These are phyloP conservation scores for Cecidostiba fungosa DNA, from an alignment of 2,888 invertebrate species.

Conservation along the genomic window DNA sequence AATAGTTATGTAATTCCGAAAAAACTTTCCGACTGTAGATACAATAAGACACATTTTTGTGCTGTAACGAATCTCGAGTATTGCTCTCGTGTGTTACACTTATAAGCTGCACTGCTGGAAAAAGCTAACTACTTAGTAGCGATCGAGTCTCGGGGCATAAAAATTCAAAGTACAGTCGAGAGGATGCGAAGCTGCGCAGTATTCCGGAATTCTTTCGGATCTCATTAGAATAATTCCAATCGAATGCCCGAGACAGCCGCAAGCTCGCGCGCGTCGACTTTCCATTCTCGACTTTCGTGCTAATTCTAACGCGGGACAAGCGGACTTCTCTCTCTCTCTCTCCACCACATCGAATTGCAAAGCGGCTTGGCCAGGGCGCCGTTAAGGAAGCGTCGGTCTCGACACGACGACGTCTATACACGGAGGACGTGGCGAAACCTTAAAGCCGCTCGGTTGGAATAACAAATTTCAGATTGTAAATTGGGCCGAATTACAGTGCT, in stretches of 20 bases:
- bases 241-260: slow-evolving; percentile 28
- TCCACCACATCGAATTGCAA: slow-evolving; percentile 65
- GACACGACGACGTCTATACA: background rate
- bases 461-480: slow-evolving; percentile 65
- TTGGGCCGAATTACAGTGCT: slow-evolving; percentile 60
- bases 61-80: too few species aligned
- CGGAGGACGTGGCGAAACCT: slow-evolving; percentile 20
- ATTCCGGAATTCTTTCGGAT: slow-evolving; percentile 11
- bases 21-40: too few species aligned
- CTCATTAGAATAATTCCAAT: slow-evolving; percentile 63
- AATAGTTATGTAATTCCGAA: too few species aligned
- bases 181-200: background rate
- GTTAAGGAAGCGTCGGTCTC: slow-evolving; percentile 55
- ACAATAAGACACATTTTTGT: too few species aligned
- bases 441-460: slow-evolving; percentile 63
- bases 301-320: slow-evolving; percentile 58
- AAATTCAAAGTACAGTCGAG: background rate
- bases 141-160: background rate
- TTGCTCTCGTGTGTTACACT: too few species aligned
- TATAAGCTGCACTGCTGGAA: too few species aligned
- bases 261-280: slow-evolving; percentile 41
- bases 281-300: slow-evolving; percentile 60
- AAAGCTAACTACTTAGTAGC: too few species aligned
- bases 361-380: slow-evolving; percentile 41
- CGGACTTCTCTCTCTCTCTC: slow-evolving; percentile 1